phyloP scores from a whole-genome alignment of 2,888 invertebrate genomes.

The Meteorus cinctellus region DNA sequence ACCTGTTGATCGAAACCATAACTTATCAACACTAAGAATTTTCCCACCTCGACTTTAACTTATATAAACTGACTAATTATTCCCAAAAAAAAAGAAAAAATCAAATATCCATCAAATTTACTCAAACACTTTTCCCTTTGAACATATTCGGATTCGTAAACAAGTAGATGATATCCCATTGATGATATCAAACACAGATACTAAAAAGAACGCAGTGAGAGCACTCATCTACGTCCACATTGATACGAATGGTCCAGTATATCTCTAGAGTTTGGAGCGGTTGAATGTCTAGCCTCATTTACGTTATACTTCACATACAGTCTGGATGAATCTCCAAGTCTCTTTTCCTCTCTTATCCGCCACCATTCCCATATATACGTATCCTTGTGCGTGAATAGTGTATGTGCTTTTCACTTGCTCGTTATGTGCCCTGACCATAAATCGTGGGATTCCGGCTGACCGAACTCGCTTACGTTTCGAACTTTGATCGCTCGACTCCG shows the following conservation, averaged over 20 bases:
- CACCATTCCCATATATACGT: background rate
- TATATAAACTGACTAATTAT: background rate
- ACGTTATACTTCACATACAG: conserved; percentile 31
- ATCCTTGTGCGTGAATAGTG: background rate
- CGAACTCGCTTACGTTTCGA: conserved; percentile 48
- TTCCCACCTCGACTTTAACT: background rate
- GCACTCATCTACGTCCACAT: background rate
- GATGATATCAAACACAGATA: background rate
- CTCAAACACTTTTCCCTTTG: background rate
- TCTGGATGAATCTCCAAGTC: conserved; percentile 7
- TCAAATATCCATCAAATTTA: background rate
- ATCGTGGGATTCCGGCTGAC: conserved; percentile 56
- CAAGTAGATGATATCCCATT: background rate
- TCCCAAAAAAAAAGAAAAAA: background rate
- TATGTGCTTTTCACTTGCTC: conserved; percentile 36
- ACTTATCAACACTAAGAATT: background rate
- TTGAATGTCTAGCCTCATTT: conserved; percentile 30
- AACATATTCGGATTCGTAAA: background rate
- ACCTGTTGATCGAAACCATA: too few relatives aligned
- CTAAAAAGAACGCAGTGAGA: background rate
- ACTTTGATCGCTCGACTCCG: conserved; percentile 44
- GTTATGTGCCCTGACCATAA: conserved; percentile 53
- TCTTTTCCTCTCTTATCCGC: background rate
- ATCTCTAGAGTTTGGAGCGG: conserved; percentile 1
- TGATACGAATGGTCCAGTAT: background rate